Conservation (phyloP, 2,113 vertebrate species). For the Micronycteris hirsuta region DNA sequence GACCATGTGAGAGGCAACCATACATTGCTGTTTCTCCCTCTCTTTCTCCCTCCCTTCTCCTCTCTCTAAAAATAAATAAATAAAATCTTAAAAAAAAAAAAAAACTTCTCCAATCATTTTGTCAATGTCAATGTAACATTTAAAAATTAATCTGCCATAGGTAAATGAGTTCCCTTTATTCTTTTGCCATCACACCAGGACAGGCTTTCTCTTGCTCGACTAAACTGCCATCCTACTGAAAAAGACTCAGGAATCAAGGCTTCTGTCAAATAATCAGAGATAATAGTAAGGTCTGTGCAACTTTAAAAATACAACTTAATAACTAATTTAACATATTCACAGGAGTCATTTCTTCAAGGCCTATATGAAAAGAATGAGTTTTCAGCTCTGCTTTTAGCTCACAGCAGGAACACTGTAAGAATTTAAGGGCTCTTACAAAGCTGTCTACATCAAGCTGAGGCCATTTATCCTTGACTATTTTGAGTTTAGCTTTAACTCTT, state of each 20-base stretch:
- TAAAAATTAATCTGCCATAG: conserved; percentile 4
- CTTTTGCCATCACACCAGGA: background rate
- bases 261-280: background rate
- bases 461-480: conserved; percentile 23
- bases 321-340: conserved; percentile 26
- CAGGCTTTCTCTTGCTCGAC: background rate
- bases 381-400: background rate
- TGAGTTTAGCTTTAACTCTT: conserved; percentile 33
- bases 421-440: conserved; percentile 37
- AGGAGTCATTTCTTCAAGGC: conserved; percentile 19
- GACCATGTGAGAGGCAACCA: too few species aligned
- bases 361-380: background rate
- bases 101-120: background rate
- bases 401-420: conserved; percentile 24
- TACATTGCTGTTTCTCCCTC: too few species aligned
- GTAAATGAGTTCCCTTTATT: background rate
- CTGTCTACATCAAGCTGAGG: conserved; percentile 31
- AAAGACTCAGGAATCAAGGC: background rate
- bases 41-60: too few species aligned
- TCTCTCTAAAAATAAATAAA: too few species aligned
- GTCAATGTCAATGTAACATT: background rate
- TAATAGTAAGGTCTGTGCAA: background rate
- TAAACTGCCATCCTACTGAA: background rate
- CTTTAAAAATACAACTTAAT: conserved; percentile 28
- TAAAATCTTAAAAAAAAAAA: too few species aligned